Evolutionary conservation across 37 sponge, comb jelly and placozoan species (phyloP), one percentile per base, ranked within the genome.

Genomic region (Crambe crambe): DNA sequence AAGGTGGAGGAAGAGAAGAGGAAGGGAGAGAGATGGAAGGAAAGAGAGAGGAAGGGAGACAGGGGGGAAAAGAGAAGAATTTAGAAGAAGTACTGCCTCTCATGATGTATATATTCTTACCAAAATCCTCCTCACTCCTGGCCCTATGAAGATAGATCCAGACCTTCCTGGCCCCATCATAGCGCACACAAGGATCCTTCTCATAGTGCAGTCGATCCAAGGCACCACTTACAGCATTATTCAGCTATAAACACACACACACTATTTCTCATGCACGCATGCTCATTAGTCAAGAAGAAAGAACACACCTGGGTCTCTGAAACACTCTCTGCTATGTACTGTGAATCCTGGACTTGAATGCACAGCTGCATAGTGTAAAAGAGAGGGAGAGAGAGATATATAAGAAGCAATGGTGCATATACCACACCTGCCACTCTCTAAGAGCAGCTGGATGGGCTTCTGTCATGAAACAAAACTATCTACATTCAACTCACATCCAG

Each of bases 151-250:
- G 89, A 79, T 96, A 93, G 44, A 96, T 82, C 97, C 97, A 96
- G 44, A 96, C 61, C 78, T 96, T 96, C 83, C 88, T 86, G 54
- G 83, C 61, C 37, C 83, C 92, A 76, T 93, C 90, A 62, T 93
- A 96, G 23, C 91, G 75, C 26, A 96, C 97, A 58, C 97, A 96
- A 0, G 97, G 97, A 38, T 96, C 97, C 84, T 96, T 96, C 91
- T 96, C 97, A 68, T 96, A 96, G 71, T 96, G 97, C 25, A 96
- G 86, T 23, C 97, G 47, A 58, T 96, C 97, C 47, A 96, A 79
- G 25, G 97, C 97, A n/a, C 97, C 97, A 84, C 93, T 93, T 37
- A 96, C 97, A 18, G 92, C 93, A 70, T 89, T 80, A 70, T 96
- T 86, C 68, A 96, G 47, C 88, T 73, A 29, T 8, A 73, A 29